Evolutionary conservation across 2,888 invertebrate genomes (phyloP), one percentile per base, ranked within the genome.

Genomic region (Eupelmus urozonus): DNA sequence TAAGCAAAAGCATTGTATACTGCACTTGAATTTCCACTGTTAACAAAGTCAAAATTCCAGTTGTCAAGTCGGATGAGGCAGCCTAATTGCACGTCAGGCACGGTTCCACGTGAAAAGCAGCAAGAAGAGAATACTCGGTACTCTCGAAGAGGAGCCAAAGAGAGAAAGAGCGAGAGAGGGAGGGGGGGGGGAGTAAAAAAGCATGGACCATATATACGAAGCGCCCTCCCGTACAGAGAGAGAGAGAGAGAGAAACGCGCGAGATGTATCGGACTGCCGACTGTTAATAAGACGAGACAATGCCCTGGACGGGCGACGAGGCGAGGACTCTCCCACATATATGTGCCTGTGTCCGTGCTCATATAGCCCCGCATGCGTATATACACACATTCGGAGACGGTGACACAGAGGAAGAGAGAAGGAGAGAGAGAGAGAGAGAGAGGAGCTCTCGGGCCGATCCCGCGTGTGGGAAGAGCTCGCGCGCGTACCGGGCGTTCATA

Each of bases 281-380:
- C 86, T 87, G 87, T 88, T 88, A 88, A 88, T 88, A 88, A 88
- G 88, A 88, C 85, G 88, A 88, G 85, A 88, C 88, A 88, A 88
- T 88, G 88, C 87, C 83, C 84, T 83, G 49, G 40, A 45, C 23
- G 49, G n/a, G 18, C 34, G 34, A 29, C 16, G 16, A 16, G 2
- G 57, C 57, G 27, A n/a, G 40, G 57, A 40, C 66, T 42, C 29
- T 53, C 67, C 20, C 80, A 53, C 20, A 5, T 11, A 3, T 59
- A 4, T 0, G 34, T 53, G n/a, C n/a, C n/a, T n/a, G n/a, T n/a
- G n/a, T n/a, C n/a, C n/a, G n/a, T n/a, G n/a, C n/a, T n/a, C n/a
- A n/a, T n/a, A n/a, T n/a, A n/a, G n/a, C n/a, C n/a, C n/a, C n/a
- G n/a, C n/a, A 18, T 49, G 23, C 23, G 5, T 45, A 49, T 49